Base-by-base conservation (phyloP, 2,888 invertebrate species). In the Microctonus hyperodae region DNA sequence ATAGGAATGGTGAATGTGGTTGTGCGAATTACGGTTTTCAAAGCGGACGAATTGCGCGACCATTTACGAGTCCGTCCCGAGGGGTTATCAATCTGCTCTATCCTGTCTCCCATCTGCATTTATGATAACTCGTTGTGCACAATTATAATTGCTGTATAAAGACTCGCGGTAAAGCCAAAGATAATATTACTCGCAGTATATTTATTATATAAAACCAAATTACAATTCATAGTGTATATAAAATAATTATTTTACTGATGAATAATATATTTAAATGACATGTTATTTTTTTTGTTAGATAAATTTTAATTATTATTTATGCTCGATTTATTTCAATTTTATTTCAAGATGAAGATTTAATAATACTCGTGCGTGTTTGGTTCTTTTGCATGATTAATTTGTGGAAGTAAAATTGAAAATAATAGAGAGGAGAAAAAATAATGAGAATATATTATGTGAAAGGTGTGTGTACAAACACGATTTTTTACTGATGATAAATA, bases 11-110 rank as follows among this genome's bases (percentile, higher is more conserved):
- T 53, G 64, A 65, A 33, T 69, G 53, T 68, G 53, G 57, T 64
- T 59, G 66, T 68, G 74, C 71, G 77, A 75, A 78, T 78, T 77
- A 76, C 71, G 74, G 71, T 76, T 76, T 78, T 76, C 74, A 75
- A 72, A 68, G 70, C 65, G 73, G 69, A 76, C 71, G 72, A 70
- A 76, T 76, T 70, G 74, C 72, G 44, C 69, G 16, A 4, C 72
- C 73, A 74, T 78, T 77, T 76, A 73, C 73, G 70, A 65, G 44
- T 65, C 1, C 1, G 28, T n/a, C 55, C 64, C 58, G 60, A 67
- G 51, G 69, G 68, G 64, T 72, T 76, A 76, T 77, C 75, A 75
- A 76, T 76, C 74, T 76, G 61, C 67, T 6, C 13, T 37, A 23
- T 33, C n/a, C 37, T 35, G 7, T 37, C 13, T 37, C 37, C 6